Conservation (phyloP, 2,888 invertebrate species). For the Aphelenchoides bicaudatus region DNA sequence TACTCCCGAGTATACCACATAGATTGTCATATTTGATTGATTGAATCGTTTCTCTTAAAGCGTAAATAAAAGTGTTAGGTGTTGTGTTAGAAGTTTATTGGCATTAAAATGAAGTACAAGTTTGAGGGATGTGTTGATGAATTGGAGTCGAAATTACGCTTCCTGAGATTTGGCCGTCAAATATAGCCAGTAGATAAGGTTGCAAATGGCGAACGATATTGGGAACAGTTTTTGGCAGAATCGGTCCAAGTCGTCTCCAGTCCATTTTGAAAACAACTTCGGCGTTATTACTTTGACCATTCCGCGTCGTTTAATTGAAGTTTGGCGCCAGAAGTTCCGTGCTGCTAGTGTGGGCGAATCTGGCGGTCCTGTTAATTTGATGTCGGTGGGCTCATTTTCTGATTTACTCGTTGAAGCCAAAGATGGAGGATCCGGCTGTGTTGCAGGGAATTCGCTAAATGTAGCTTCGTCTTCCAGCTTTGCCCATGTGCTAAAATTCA, state of each 20-base stretch:
- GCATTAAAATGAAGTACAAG: not conserved
- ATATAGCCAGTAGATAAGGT: slow-evolving; percentile 55
- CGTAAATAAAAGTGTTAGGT: not conserved
- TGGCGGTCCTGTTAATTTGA: not conserved
- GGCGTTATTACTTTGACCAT: slow-evolving; percentile 44
- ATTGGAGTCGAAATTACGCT: not conserved
- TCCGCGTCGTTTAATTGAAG: slow-evolving; percentile 28
- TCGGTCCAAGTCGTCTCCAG: slow-evolving; percentile 57
- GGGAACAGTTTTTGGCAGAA: slow-evolving; percentile 59
- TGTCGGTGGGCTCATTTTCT: not conserved
- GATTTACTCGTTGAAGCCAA: slow-evolving; percentile 19
- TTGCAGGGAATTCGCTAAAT: slow-evolving; percentile 49
- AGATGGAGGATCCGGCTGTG: slow-evolving; percentile 42
- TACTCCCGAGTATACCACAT: no score
- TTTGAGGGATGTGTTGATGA: not conserved
- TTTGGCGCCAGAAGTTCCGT: slow-evolving; percentile 21
- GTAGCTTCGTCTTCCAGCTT: slow-evolving; percentile 40
- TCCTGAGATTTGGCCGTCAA: slow-evolving; percentile 8
- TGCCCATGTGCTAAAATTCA: no score
- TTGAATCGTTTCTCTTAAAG: not conserved
- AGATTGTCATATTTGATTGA: no score
- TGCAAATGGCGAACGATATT: slow-evolving; percentile 53
- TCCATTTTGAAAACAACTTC: slow-evolving; percentile 54
- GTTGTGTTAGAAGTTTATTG: not conserved
- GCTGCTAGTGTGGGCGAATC: slow-evolving; percentile 9